These are phyloP conservation scores for Oreohelix idahoensis DNA, from an alignment of 1,140 invertebrate genomes.

Conservation along the genomic window DNA sequence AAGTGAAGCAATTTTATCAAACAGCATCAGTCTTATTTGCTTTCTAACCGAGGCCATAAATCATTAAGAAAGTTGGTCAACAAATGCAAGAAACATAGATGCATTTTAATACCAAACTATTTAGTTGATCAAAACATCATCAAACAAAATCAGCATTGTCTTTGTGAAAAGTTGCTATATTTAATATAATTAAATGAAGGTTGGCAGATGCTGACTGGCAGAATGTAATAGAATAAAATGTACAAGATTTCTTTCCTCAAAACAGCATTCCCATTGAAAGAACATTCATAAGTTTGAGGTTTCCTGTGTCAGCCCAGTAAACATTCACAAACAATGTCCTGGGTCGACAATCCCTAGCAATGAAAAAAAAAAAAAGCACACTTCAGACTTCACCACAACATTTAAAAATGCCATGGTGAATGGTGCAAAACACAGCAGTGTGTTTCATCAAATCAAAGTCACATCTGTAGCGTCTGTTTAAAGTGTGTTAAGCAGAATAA, in stretches of 20 bases:
- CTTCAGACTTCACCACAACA: neutral
- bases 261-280: neutral
- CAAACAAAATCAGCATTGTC: too few species aligned
- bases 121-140: too few species aligned
- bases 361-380: neutral
- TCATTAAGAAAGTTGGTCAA: too few species aligned
- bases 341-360: neutral
- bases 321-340: neutral
- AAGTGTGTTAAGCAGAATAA: neutral
- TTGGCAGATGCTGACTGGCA: too few species aligned
- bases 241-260: neutral
- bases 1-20: too few species aligned
- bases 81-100: too few species aligned
- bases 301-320: neutral
- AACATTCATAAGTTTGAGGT: neutral
- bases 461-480: neutral
- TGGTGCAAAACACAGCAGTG: neutral
- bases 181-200: too few species aligned
- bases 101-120: too few species aligned
- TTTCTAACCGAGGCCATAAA: too few species aligned
- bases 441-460: neutral
- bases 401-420: neutral
- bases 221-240: too few species aligned
- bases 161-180: too few species aligned
- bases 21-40: too few species aligned